These are phyloP conservation scores for Rhyacichthys aspro DNA, from an alignment of 2,797 vertebrate genomes.

Conservation along the genomic window DNA sequence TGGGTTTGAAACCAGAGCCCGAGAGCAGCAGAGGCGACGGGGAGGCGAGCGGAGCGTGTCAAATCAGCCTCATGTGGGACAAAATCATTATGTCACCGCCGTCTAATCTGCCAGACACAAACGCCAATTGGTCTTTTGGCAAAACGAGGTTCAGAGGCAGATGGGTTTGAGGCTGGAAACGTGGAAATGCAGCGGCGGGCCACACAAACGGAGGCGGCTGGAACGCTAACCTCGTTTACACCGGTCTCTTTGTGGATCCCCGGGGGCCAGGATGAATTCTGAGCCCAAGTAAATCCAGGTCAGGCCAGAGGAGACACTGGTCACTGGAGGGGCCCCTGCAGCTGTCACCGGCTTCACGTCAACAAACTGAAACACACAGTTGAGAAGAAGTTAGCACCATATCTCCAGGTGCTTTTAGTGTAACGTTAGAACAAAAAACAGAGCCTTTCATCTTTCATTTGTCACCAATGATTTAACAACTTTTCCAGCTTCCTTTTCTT, in stretches of 20 bases:
- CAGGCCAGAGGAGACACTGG: constrained; percentile 53
- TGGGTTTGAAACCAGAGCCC: constrained; percentile 56
- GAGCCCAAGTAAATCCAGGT: constrained; percentile 56
- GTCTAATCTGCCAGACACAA: constrained; percentile 60
- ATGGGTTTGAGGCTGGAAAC: constrained; percentile 51
- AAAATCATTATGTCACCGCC: constrained; percentile 66
- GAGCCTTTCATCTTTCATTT: background rate
- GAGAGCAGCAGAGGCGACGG: constrained; percentile 40
- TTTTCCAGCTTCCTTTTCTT: constrained; percentile 6
- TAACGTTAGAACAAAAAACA: constrained; percentile 10
- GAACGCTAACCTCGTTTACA: constrained; percentile 59
- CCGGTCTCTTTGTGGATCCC: constrained; percentile 42
- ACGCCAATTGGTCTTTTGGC: constrained; percentile 64
- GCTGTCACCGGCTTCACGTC: constrained; percentile 32
- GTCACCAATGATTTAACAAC: background rate
- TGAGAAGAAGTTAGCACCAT: constrained; percentile 27
- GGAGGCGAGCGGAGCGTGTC: constrained; percentile 66
- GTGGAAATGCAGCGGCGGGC: constrained; percentile 39
- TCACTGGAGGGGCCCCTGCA: constrained; percentile 43
- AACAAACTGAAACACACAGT: constrained; percentile 52
- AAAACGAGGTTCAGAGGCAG: constrained; percentile 60
- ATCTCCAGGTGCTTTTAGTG: background rate
- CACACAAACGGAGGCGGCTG: constrained; percentile 35
- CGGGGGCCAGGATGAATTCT: constrained; percentile 38
- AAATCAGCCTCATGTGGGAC: constrained; percentile 69